phyloP scores from a whole-genome alignment of 2,797 vertebrate genomes.

The Phataginus tetradactyla region DNA sequence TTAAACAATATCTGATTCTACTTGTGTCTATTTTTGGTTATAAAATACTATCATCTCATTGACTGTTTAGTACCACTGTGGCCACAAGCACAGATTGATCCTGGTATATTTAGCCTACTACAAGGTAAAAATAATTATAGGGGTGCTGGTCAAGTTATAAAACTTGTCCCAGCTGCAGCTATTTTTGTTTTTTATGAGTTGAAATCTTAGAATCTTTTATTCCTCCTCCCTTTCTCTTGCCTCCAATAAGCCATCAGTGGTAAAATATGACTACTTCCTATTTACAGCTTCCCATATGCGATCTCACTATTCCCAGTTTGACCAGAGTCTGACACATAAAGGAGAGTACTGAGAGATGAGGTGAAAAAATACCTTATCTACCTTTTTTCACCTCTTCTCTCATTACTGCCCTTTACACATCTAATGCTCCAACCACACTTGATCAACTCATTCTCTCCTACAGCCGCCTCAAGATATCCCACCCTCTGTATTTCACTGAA shows the following conservation, averaged over 20 bases:
- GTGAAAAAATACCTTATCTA: background rate
- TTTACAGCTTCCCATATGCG: background rate
- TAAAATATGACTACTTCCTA: background rate
- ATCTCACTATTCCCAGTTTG: background rate
- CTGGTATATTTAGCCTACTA: background rate
- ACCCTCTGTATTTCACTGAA: background rate
- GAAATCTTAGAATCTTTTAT: constrained; percentile 32
- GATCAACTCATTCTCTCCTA: background rate
- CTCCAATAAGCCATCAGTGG: background rate
- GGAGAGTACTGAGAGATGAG: background rate
- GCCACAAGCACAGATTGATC: background rate
- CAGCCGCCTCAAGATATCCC: background rate
- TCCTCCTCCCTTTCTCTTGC: background rate
- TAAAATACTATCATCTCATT: background rate
- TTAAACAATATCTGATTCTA: background rate
- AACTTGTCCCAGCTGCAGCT: constrained; percentile 1
- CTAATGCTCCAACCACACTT: background rate
- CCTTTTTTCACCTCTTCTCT: background rate
- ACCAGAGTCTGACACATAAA: background rate
- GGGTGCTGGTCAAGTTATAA: background rate
- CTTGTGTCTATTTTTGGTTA: background rate
- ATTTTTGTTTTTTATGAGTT: constrained; percentile 27
- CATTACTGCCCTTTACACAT: background rate
- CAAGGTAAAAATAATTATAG: constrained; percentile 51
- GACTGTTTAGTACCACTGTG: constrained; percentile 2